Evolutionary conservation across 2,113 vertebrate genomes (phyloP).

Genomic region (Cyrtonyx montezumae): DNA sequence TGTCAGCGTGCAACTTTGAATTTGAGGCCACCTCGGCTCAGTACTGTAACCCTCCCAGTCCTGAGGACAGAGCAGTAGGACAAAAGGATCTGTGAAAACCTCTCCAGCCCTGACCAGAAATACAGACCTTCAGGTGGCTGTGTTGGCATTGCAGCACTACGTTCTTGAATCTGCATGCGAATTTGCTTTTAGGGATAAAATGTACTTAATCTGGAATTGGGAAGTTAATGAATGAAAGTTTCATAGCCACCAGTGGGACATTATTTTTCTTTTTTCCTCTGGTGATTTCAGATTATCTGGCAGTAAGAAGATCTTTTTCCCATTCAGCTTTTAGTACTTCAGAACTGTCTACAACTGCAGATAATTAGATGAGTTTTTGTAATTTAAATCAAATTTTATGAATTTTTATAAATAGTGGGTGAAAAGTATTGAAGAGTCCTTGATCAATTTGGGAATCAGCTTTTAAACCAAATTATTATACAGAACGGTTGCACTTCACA

Average conservation of each 20-base stretch:
- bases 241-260: background rate
- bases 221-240: background rate
- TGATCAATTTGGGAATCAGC: background rate
- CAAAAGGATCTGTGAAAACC: background rate
- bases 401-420: background rate
- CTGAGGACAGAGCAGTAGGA: accelerated
- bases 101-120: background rate
- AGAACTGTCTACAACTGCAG: constrained; percentile 13
- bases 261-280: background rate
- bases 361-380: background rate
- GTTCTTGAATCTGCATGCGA: background rate
- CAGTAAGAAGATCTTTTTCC: background rate
- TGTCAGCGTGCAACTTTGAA: background rate
- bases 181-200: background rate
- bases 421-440: background rate
- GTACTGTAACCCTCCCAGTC: accelerated
- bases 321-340: background rate
- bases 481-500: background rate
- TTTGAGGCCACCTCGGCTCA: background rate
- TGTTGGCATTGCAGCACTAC: accelerated
- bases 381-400: background rate
- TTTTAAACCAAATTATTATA: background rate
- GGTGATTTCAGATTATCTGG: background rate
- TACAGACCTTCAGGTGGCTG: background rate
- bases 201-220: background rate